A percentile compares a stretch with the other conserved stretches of the same genome.
Evolutionary conservation across 23 tunicate genomes (phyloP).

Genomic region (Clavelina lepadiformis): DNA sequence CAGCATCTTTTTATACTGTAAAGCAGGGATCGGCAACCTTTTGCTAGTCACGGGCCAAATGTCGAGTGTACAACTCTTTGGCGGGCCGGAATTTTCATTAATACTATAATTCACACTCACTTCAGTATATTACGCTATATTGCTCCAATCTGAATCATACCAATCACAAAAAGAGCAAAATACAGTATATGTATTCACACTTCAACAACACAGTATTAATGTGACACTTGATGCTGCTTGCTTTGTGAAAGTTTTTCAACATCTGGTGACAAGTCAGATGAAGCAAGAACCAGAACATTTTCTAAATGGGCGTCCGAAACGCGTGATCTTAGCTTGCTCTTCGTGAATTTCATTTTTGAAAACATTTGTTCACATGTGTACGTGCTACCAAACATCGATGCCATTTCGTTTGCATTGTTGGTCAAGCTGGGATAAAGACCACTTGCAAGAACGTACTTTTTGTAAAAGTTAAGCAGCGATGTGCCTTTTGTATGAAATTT

Average conservation of each 20-base stretch:
- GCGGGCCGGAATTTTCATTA: no score
- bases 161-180: no score
- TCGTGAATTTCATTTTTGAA: constrained; percentile 23
- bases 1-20: no score
- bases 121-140: no score
- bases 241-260: constrained; percentile 1
- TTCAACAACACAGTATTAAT: constrained; percentile 7
- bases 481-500: constrained; percentile 4
- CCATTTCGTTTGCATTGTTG: constrained; percentile 18
- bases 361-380: constrained; percentile 6
- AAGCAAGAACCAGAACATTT: not conserved
- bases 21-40: no score
- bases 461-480: not conserved
- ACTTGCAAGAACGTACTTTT: constrained; percentile 7
- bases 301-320: constrained; percentile 5
- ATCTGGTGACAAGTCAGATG: constrained; percentile 20
- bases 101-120: no score
- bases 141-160: no score
- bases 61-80: no score
- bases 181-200: constrained; percentile 2
- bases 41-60: no score
- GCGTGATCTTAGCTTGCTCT: constrained; percentile 19
- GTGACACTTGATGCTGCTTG: constrained; percentile 18
- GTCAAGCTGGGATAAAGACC: constrained; percentile 15
- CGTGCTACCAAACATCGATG: constrained; percentile 28